Evolutionary conservation across 2,888 invertebrate genomes (phyloP), one percentile per base, ranked within the genome.

Genomic region (Masnerella sp.): DNA sequence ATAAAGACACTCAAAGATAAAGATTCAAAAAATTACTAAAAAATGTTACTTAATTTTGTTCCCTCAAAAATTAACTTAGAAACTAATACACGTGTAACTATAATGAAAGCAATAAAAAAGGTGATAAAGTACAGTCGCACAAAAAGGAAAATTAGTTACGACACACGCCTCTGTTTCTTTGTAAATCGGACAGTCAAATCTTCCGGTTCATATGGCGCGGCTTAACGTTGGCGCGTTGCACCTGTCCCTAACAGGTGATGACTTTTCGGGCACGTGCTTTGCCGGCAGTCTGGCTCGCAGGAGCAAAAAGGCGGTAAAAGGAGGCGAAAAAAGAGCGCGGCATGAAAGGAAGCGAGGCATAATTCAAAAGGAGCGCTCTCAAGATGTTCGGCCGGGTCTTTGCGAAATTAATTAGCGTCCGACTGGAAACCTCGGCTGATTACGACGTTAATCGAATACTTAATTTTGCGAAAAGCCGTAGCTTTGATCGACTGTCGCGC

Each of bases 161-260:
- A 15, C 25, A 11, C 49, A 49, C 22, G 58, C 52, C 49, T 18
- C 36, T 14, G 69, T 40, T 38, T 38, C 15, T 28, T 28, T 28
- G 28, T 28, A 28, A 28, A 28, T 28, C 28, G 28, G 8, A n/a
- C 28, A n/a, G n/a, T n/a, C 28, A 28, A 28, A 28, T 28, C 28
- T 32, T 32, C 32, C 32, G 32, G 32, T 32, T 32, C 5, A n/a
- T 32, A 9, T 32, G 32, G 7, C n/a, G n/a, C 11, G 11, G 32
- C 2, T 8, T 5, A 9, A 5, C 32, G 7, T 32, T 32, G n/a
- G n/a, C 9, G 32, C 11, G 32, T 11, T n/a, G 32, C 32, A 84
- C 83, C 84, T 84, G 84, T 80, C 79, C 74, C 69, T 65, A 83
- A 83, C 84, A 84, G 84, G 84, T 84, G 84, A 82, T 71, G 78